phyloP scores from a whole-genome alignment of 2,797 vertebrate species.

The Gobio occitaniae region DNA sequence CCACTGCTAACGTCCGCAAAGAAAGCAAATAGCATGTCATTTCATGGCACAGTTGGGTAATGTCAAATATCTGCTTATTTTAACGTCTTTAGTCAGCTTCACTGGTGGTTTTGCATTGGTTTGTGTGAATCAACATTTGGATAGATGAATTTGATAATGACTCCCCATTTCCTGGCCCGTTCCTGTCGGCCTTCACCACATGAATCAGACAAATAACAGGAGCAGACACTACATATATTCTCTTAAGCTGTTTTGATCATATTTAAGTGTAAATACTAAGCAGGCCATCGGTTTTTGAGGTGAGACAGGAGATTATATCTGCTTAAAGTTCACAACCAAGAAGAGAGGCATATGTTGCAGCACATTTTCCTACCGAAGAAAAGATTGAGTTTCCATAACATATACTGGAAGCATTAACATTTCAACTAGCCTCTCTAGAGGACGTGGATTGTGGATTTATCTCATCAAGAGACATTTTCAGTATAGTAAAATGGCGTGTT shows the following conservation, averaged over 20 bases:
- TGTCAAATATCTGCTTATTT: conserved; percentile 8
- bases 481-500: conserved; percentile 20
- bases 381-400: conserved; percentile 27
- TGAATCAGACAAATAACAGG: conserved; percentile 1
- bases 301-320: neutral
- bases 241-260: conserved; percentile 12
- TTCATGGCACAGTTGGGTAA: neutral
- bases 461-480: conserved; percentile 33
- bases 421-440: conserved; percentile 27
- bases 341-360: neutral
- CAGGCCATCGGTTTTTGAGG: conserved; percentile 7
- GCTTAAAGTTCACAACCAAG: conserved; percentile 19
- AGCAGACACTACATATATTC: neutral
- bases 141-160: conserved; percentile 26
- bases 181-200: neutral
- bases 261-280: conserved; percentile 19
- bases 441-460: conserved; percentile 35
- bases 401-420: conserved; percentile 43
- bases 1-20: neutral
- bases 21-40: neutral
- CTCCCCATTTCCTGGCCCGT: neutral
- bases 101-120: conserved; percentile 19
- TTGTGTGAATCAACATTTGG: conserved; percentile 7
- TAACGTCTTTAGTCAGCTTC: neutral
- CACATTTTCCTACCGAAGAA: conserved; percentile 9